Base-by-base conservation (phyloP, 2,888 invertebrate genomes). In the Mythimna pallens region DNA sequence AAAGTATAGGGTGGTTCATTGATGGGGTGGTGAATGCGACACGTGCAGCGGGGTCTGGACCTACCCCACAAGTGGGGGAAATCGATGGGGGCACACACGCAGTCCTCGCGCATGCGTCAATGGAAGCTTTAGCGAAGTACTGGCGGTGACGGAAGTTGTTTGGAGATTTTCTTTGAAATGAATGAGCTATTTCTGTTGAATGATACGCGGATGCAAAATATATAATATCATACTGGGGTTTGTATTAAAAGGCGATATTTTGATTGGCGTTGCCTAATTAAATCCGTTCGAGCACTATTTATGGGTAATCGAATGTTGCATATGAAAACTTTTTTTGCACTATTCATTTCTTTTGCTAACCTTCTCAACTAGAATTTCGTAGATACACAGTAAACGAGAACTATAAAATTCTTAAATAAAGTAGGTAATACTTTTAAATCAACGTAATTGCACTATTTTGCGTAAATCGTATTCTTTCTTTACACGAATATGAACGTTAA, bases 11-110 rank as follows among this genome's bases (percentile, higher is more conserved):
- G 86, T 84, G 84, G 86, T 86, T 81, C 91, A 92, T 91, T 90
- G 84, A 89, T 81, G 25, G 69, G 81, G 78, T 67, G 81, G 67
- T 30, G 81, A 90, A 65, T 81, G 84, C 76, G 82, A 73, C 85
- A 83, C 94, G 93, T 93, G 94, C 88, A 83, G n/a, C 63, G 58
- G 47, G 50, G 74, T 87, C 93, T 87, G 89, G 94, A 94, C 94
- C 95, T 95, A 94, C 94, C 95, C 90, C 93, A 95, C 92, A 88
- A 93, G 90, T 94, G 93, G 87, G 88, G 82, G 80, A 83, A 89
- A 94, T 94, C 94, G 93, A 96, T 96, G 93, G 88, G 87, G 86
- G 86, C 86, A 89, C 87, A 88, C 90, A 91, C 92, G 92, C 92
- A 92, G 90, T 87, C 65, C 82, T 83, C 92, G 92, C 95, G 95